Base-by-base conservation (phyloP, 2,888 invertebrate genomes). In the Eulithis testata region DNA sequence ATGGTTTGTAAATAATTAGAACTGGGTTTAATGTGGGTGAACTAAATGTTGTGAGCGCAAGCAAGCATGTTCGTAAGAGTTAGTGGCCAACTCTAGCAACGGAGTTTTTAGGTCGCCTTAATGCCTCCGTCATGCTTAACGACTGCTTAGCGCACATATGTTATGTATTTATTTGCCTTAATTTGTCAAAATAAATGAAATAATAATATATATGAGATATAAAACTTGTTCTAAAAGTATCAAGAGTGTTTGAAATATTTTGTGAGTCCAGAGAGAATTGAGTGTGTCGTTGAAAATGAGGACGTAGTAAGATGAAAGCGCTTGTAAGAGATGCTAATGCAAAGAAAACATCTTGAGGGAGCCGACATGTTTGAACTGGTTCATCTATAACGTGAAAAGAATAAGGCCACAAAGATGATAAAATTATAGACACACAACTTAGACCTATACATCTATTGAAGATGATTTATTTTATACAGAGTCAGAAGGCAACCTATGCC, bases 241-340 rank as follows among this genome's bases (percentile, higher is more conserved):
- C 31, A 31, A 50, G 50, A 27, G 56, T 51, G 47, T 43, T 31
- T 44, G n/a, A 27, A 53, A 51, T 51, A 12, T 52, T 52, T 45
- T 57, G 8, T 37, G n/a, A 47, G 21, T 8, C 49, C 12, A 11
- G 2, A 45, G 36, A 40, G 45, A 52, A 12, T 12, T 36, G 27
- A 60, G 31, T 59, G 31, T 59, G 43, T 51, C 36, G 21, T 44
- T 14, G 11, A 44, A 36, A 60, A 47, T 36, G 55, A 50, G 27
- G 49, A 49, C 36, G 49, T 47, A 53, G 40, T 47, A 52, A 37
- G 51, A 57, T 47, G 31, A 57, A 63, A 57, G 51, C 51, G 51
- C 40, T 37, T 53, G 47, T 63, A 53, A 55, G 27, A 53, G 52
- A 58, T 58, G 58, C 50, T 63, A 63, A 63, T 63, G 57, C 49